A percentile compares a stretch with the other conserved stretches of the same genome.
Conservation (phyloP, 2,113 vertebrate species). For the Camarhynchus parvulus region DNA sequence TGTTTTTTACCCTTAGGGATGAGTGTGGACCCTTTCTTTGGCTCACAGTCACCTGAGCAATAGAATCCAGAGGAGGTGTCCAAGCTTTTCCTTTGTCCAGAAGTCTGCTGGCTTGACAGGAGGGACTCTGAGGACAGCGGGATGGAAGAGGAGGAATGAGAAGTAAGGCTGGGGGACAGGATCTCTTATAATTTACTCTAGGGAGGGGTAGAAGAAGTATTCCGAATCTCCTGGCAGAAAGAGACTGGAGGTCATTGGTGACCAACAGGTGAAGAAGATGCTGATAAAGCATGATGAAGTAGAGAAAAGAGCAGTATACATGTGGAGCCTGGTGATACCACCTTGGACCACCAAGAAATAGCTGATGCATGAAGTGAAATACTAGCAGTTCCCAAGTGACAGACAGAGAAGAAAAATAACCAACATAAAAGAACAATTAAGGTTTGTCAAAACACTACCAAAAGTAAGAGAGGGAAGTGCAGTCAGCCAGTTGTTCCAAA, state of each 20-base stretch:
- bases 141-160: not conserved
- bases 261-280: not conserved
- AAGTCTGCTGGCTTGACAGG: not conserved
- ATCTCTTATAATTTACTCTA: not conserved
- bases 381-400: not conserved
- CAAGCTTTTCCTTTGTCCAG: not conserved
- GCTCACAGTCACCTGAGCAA: not conserved
- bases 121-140: not conserved
- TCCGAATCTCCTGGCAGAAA: not conserved
- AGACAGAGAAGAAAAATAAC: not conserved
- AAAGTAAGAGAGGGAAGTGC: not conserved
- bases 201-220: not conserved
- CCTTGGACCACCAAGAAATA: not conserved
- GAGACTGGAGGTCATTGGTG: not conserved
- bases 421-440: not conserved
- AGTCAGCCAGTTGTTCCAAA: not conserved
- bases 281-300: not conserved
- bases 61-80: not conserved
- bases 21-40: not conserved
- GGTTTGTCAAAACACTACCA: not conserved
- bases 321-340: not conserved
- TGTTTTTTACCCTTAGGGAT: not conserved
- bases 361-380: not conserved
- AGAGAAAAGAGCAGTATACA: not conserved
- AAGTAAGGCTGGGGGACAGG: not conserved